Conservation (phyloP, 2,888 invertebrate genomes). For the Dryomyza anilis region DNA sequence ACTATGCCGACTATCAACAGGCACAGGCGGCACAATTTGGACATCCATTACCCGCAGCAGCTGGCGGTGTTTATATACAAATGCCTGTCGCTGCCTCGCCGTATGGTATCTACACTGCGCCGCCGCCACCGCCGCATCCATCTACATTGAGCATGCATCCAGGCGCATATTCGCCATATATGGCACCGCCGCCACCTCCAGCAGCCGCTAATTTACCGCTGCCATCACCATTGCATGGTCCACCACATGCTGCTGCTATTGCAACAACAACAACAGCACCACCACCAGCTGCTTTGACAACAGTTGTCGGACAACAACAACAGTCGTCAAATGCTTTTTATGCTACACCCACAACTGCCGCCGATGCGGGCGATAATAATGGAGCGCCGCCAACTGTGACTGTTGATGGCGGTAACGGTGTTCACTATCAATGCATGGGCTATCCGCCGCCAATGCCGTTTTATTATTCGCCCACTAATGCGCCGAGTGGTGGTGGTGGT, state of each 20-base stretch:
- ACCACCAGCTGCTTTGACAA: constrained; percentile 14
- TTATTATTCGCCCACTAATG: constrained; percentile 35
- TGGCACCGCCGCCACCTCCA: constrained; percentile 30
- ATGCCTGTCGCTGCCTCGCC: constrained; percentile 39
- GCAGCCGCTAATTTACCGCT: constrained; percentile 19
- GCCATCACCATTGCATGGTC: constrained; percentile 32
- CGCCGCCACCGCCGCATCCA: constrained; percentile 38
- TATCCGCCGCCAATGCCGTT: constrained; percentile 43
- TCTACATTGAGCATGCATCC: constrained; percentile 33
- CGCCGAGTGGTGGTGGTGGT: constrained; percentile 14
- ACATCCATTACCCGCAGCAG: constrained; percentile 22
- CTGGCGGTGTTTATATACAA: constrained; percentile 40
- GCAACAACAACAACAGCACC: constrained; percentile 20
- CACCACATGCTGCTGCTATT: too few species aligned
- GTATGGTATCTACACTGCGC: constrained; percentile 42
- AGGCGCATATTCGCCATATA: constrained; percentile 31
- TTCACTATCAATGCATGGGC: constrained; percentile 38
- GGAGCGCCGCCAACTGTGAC: too few species aligned
- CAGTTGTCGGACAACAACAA: constrained; percentile 7
- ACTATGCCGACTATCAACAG: constrained; percentile 29
- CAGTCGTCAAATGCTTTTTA: constrained; percentile 25
- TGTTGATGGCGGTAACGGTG: constrained; percentile 28
- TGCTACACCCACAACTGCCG: constrained; percentile 9
- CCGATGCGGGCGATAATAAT: constrained; percentile 16
- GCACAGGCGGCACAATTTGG: neutral